phyloP scores from a whole-genome alignment of 2,113 vertebrate genomes.

The Gallinago paraguaiae region DNA sequence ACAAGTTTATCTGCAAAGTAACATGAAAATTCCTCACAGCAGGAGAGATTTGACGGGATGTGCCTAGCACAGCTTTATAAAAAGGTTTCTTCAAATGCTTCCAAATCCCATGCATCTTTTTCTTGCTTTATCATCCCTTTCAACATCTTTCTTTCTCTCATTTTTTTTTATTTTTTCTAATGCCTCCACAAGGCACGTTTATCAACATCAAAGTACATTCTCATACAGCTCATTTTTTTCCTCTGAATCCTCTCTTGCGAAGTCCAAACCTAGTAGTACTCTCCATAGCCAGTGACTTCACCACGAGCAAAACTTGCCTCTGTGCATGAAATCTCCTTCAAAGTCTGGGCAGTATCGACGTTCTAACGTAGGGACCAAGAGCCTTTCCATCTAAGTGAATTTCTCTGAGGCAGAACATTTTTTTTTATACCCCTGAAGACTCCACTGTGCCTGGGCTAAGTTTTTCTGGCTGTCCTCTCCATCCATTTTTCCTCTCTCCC shows the following conservation, averaged over 20 bases:
- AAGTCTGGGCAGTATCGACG: neutral
- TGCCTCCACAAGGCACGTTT: constrained; percentile 2
- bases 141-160: constrained; percentile 19
- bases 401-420: neutral
- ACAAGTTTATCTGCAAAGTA: constrained; percentile 68
- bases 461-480: neutral
- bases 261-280: neutral
- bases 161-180: constrained; percentile 45
- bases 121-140: constrained; percentile 61
- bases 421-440: neutral
- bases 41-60: constrained; percentile 33
- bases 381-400: neutral
- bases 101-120: constrained; percentile 57
- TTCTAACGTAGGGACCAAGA: neutral
- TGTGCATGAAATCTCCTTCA: neutral
- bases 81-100: constrained; percentile 58
- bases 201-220: constrained; percentile 44
- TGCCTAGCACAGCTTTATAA: constrained; percentile 47
- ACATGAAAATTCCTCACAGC: constrained; percentile 70
- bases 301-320: neutral
- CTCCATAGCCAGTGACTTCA: neutral
- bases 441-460: neutral
- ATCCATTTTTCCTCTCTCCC: neutral
- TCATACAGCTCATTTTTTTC: neutral
- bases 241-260: neutral